Evolutionary conservation across 2,797 vertebrate species (phyloP).

Genomic region (Catostomus latipinnis): DNA sequence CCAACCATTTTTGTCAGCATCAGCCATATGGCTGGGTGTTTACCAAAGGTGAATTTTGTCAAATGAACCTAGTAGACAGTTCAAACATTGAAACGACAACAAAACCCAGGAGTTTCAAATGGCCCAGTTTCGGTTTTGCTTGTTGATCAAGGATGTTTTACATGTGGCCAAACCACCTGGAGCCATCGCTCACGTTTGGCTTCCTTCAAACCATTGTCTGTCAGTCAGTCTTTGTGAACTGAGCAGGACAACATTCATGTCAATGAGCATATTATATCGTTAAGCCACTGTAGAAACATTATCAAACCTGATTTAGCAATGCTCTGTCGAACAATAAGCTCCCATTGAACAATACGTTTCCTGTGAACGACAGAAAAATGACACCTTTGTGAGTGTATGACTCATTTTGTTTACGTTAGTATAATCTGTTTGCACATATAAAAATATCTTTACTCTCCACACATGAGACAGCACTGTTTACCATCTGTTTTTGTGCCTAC

Average conservation of each 20-base stretch:
- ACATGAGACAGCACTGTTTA: neutral
- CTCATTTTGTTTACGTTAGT: slow-evolving; percentile 3
- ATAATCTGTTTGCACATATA: neutral
- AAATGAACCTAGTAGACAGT: neutral
- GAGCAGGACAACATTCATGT: slow-evolving; percentile 8
- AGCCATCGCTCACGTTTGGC: slow-evolving; percentile 14
- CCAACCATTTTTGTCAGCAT: neutral
- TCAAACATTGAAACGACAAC: slow-evolving; percentile 21
- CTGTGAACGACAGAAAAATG: neutral
- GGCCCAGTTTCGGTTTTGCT: slow-evolving; percentile 42
- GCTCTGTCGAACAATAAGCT: neutral
- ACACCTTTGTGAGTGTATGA: slow-evolving; percentile 4
- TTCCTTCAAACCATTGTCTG: neutral
- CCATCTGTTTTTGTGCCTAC: slow-evolving; percentile 58
- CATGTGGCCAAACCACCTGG: slow-evolving; percentile 13
- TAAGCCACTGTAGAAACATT: slow-evolving; percentile 9
- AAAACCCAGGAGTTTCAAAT: slow-evolving; percentile 3
- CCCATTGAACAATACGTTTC: too few species aligned
- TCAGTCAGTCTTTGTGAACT: slow-evolving; percentile 1
- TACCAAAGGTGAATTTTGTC: neutral
- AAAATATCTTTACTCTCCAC: neutral
- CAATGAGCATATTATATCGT: slow-evolving; percentile 5
- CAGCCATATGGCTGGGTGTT: neutral
- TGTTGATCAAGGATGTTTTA: slow-evolving; percentile 46
- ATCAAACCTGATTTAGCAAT: slow-evolving; percentile 7